Evolutionary conservation across 2,888 invertebrate species (phyloP).

Genomic region (Aquatica leii): DNA sequence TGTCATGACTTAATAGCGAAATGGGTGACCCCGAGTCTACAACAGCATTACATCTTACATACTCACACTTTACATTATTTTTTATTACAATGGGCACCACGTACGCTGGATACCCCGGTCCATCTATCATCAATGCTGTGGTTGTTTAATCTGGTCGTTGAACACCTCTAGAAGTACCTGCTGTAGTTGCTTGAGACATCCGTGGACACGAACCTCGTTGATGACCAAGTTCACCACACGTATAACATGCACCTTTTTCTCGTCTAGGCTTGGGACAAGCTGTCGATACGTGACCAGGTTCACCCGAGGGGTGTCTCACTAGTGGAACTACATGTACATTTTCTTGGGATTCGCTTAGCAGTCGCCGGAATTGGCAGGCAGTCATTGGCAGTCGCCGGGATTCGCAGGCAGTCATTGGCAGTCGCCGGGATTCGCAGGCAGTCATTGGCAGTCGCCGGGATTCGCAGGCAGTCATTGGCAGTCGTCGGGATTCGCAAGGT

Average conservation of each 20-base stretch:
- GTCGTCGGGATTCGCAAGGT: background rate
- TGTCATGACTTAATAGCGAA: background rate
- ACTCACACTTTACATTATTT: background rate
- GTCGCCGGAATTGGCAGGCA: background rate
- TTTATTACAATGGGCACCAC: background rate
- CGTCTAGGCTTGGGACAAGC: background rate
- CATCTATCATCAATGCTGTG: too few species aligned
- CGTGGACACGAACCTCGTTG: background rate
- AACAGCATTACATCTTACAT: background rate
- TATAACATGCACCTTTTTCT: background rate
- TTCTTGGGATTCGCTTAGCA: background rate
- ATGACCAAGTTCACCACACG: background rate
- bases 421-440: too few species aligned
- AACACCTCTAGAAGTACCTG: background rate
- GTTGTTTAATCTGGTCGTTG: background rate
- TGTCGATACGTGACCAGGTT: too few species aligned
- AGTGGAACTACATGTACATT: constrained; percentile 2
- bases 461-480: too few species aligned
- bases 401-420: too few species aligned
- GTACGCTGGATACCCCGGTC: background rate
- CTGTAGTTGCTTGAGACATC: background rate
- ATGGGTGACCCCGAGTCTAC: background rate
- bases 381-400: constrained; percentile 1
- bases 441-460: too few species aligned
- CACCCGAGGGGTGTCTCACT: constrained; percentile 5